A percentile compares a stretch with the other conserved stretches of the same genome.
These are phyloP conservation scores for Pithecia hirsuta DNA, from an alignment of 2,797 vertebrate genomes.

Conservation along the genomic window DNA sequence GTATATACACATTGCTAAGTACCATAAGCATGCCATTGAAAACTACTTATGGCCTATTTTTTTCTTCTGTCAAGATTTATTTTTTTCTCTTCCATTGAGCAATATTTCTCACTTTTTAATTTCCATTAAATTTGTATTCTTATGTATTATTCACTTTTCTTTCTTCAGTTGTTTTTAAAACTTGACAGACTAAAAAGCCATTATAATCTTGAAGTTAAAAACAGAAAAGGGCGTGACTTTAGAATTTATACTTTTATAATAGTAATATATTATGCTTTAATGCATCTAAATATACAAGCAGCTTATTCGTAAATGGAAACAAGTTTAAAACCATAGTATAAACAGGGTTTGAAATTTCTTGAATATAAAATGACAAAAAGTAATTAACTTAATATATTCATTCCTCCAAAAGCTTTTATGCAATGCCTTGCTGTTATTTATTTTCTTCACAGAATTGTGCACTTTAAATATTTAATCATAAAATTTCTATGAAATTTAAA, in stretches of 20 bases:
- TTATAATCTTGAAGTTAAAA: slow-evolving; percentile 63
- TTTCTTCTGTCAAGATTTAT: not conserved
- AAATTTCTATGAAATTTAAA: not conserved
- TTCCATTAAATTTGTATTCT: slow-evolving; percentile 39
- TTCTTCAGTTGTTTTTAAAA: slow-evolving; percentile 67
- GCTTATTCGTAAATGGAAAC: slow-evolving; percentile 52
- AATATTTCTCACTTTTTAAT: slow-evolving; percentile 47
- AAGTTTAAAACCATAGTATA: not conserved
- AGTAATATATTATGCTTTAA: slow-evolving; percentile 57
- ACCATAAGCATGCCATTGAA: not conserved
- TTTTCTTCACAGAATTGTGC: slow-evolving; percentile 29
- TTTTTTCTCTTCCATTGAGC: slow-evolving; percentile 22
- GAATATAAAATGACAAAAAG: not conserved
- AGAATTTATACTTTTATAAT: slow-evolving; percentile 60
- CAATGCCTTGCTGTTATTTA: slow-evolving; percentile 11
- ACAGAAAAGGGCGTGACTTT: slow-evolving; percentile 69
- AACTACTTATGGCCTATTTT: not conserved
- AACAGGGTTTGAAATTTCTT: not conserved
- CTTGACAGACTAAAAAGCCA: slow-evolving; percentile 62
- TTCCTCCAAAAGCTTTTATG: slow-evolving; percentile 39
- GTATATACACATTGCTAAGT: not conserved
- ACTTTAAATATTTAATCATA: slow-evolving; percentile 10
- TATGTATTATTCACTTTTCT: not conserved
- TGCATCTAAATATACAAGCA: slow-evolving; percentile 36
- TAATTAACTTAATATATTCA: slow-evolving; percentile 50